Evolutionary conservation across 2,888 invertebrate genomes (phyloP), one percentile per base, ranked within the genome.

Genomic region (Dolichopus griseipennis): DNA sequence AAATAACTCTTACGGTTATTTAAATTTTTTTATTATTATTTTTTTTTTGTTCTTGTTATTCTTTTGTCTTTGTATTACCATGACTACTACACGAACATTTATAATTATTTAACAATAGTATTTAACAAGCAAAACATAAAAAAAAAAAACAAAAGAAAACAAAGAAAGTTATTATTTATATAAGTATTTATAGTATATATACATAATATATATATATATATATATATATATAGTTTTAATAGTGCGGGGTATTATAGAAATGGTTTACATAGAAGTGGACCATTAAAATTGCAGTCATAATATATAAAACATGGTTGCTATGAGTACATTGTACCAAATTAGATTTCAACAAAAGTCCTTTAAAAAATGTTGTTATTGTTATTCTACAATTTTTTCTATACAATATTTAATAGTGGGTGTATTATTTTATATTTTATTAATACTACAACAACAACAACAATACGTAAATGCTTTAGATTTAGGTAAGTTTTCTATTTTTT

Each of bases 191-290:
- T 34, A 34, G 34, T 43, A 15, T 43, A 43, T 4, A 15, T 43
- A 10, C 43, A 43, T 15, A 15, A 43, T 10, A 15, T 43, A 12
- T 9, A 43, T 43, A 9, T 34, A 43, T 15, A 43, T 10, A 43
- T 10, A 43, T 15, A 43, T 4, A 43, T 10, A 15, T 15, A 43
- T 10, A 43, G 12, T 34, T 10, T 10, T 10, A 37, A 37, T 37
- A 37, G 37, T 52, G 15, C n/a, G 52, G 15, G 52, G 52, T 3
- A 52, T 52, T 52, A 52, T 52, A 52, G 52, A 52, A 52, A 52
- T 52, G 52, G 52, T 52, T 52, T 52, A 15, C 52, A 52, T 52
- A 52, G 52, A 52, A 52, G 52, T 52, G 52, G 52, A 52, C 52
- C 52, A 52, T 52, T 52, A 52, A n/a, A n/a, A 52, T 52, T 15